Conservation (phyloP, 2,113 vertebrate genomes). For the Pollachius pollachius region DNA sequence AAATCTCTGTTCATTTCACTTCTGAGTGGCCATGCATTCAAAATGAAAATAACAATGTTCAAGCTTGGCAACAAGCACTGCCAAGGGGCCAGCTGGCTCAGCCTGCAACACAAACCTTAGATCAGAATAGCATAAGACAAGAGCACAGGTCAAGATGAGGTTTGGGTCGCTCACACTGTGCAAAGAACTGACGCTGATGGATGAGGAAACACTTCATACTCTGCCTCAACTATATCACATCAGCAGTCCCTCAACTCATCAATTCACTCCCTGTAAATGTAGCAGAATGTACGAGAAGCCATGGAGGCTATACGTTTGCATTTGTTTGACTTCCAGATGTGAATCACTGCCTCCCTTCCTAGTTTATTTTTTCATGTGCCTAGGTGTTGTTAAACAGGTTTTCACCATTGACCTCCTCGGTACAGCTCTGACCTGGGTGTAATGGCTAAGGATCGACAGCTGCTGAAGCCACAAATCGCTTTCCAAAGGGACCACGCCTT, state of each 20-base stretch:
- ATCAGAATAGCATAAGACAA: no score
- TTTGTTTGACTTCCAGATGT: neutral
- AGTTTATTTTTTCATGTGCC: neutral
- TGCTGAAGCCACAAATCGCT: no score
- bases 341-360: neutral
- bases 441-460: no score
- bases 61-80: constrained; percentile 7
- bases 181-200: neutral
- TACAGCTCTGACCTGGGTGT: no score
- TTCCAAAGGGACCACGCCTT: no score
- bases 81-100: neutral
- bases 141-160: no score
- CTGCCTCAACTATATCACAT: constrained; percentile 9
- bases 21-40: neutral
- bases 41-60: constrained; percentile 18
- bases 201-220: neutral
- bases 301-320: neutral
- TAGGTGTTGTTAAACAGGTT: no score
- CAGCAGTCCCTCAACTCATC: constrained; percentile 21
- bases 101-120: no score
- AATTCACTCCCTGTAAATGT: neutral
- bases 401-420: no score
- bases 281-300: neutral
- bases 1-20: no score
- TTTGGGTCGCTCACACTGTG: no score